These are phyloP conservation scores for Ardeotis arabs DNA, from an alignment of 2,113 vertebrate species.

Conservation along the genomic window DNA sequence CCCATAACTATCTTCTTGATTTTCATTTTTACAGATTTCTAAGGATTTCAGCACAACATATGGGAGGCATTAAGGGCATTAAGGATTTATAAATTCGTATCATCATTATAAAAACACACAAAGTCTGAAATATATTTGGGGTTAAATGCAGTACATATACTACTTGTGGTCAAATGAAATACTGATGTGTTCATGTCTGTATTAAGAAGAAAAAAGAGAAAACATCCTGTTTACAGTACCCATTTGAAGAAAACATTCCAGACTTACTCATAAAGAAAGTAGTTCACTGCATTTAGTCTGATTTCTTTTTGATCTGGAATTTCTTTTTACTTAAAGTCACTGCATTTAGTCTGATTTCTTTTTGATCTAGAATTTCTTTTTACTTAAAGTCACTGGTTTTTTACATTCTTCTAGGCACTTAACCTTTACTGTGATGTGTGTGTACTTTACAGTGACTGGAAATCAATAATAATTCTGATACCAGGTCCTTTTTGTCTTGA, in stretches of 20 bases:
- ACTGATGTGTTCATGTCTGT: not conserved
- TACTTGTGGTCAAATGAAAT: slow-evolving; percentile 13
- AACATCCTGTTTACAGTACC: not conserved
- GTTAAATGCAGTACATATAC: not conserved
- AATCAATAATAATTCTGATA: slow-evolving; percentile 62
- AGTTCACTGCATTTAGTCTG: not conserved
- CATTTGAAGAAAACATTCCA: not conserved
- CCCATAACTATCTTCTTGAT: slow-evolving; percentile 38
- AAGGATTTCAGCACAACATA: slow-evolving; percentile 62
- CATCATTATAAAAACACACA: not conserved
- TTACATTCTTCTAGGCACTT: slow-evolving; percentile 25
- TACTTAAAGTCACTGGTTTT: not conserved
- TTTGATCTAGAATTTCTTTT: slow-evolving; percentile 12
- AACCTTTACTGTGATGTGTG: slow-evolving; percentile 25
- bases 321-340: not conserved
- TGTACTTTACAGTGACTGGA: slow-evolving; percentile 44
- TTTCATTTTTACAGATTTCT: slow-evolving; percentile 67
- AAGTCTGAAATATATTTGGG: slow-evolving; percentile 4
- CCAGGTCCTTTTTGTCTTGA: not conserved
- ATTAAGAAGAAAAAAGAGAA: not conserved
- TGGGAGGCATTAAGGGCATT: slow-evolving; percentile 52
- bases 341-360: not conserved
- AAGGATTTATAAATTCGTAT: slow-evolving; percentile 59
- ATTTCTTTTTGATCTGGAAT: not conserved
- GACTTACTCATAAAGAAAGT: not conserved